Conservation (phyloP, 2,888 invertebrate genomes). For the Syritta pipiens region DNA sequence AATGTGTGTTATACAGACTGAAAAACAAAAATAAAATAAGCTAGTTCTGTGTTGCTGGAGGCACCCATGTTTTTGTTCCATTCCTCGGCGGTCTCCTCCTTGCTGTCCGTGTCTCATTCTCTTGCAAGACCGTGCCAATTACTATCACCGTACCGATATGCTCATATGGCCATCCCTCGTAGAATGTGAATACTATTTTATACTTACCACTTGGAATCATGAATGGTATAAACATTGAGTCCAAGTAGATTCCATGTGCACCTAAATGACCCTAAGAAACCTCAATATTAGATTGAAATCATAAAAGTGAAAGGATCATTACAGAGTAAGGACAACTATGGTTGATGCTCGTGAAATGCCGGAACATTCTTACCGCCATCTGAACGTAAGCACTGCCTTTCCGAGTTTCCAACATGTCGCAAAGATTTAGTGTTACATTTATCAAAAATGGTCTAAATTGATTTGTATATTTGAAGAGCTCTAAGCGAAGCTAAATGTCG, state of each 20-base stretch:
- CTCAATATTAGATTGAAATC: not conserved
- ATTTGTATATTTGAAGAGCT: conserved; percentile 14
- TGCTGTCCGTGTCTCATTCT: too few species aligned
- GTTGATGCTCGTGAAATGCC: not conserved
- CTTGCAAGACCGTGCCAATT: not conserved
- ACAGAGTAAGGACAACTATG: conserved; percentile 18
- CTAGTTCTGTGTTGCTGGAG: too few species aligned
- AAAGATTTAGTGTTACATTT: conserved; percentile 1
- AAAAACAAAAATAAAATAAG: too few species aligned
- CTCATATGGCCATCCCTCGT: not conserved
- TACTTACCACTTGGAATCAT: not conserved
- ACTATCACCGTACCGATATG: not conserved
- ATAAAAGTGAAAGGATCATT: not conserved
- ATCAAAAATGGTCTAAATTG: conserved; percentile 10
- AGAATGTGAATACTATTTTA: not conserved
- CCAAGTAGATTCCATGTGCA: not conserved
- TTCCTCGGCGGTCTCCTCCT: too few species aligned
- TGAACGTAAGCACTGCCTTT: not conserved
- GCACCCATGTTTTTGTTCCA: too few species aligned
- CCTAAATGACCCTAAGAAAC: not conserved
- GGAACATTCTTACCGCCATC: not conserved
- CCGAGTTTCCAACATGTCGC: not conserved
- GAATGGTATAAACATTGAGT: not conserved
- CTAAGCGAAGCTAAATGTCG: not conserved
- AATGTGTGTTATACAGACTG: too few species aligned